Conservation (phyloP, 2,888 invertebrate species). For the Bombyx huttoni region DNA sequence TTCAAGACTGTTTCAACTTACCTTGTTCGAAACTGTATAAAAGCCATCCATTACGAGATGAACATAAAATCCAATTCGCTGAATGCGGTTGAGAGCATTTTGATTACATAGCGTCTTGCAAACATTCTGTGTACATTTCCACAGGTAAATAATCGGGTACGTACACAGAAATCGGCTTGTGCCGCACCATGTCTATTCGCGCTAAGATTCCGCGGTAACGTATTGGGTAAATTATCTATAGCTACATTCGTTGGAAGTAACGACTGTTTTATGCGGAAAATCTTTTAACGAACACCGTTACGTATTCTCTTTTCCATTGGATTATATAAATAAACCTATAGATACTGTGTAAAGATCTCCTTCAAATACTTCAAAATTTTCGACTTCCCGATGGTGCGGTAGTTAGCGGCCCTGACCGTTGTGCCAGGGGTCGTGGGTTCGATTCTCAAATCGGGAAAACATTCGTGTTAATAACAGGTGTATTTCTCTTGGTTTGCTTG, state of each 20-base stretch:
- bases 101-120: slow-evolving; percentile 29
- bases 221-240: not conserved
- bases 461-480: too few species aligned
- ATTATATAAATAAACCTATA: not conserved
- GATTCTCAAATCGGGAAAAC: too few species aligned
- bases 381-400: too few species aligned
- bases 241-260: not conserved
- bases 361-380: not conserved
- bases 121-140: slow-evolving; percentile 19
- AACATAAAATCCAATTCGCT: slow-evolving; percentile 32
- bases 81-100: slow-evolving; percentile 34
- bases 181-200: slow-evolving; percentile 15
- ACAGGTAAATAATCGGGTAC: slow-evolving; percentile 35
- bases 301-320: not conserved
- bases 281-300: not conserved
- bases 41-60: slow-evolving; percentile 35
- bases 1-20: slow-evolving; percentile 21
- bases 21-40: slow-evolving; percentile 19
- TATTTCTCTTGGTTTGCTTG: too few species aligned
- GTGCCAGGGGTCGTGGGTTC: too few species aligned
- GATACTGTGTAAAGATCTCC: not conserved
- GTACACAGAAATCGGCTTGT: slow-evolving; percentile 20
- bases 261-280: not conserved
- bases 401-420: too few species aligned
- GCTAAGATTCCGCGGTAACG: slow-evolving; percentile 4